These are phyloP conservation scores for Epistrophella euchroma DNA, from an alignment of 2,888 invertebrate genomes.

Conservation along the genomic window DNA sequence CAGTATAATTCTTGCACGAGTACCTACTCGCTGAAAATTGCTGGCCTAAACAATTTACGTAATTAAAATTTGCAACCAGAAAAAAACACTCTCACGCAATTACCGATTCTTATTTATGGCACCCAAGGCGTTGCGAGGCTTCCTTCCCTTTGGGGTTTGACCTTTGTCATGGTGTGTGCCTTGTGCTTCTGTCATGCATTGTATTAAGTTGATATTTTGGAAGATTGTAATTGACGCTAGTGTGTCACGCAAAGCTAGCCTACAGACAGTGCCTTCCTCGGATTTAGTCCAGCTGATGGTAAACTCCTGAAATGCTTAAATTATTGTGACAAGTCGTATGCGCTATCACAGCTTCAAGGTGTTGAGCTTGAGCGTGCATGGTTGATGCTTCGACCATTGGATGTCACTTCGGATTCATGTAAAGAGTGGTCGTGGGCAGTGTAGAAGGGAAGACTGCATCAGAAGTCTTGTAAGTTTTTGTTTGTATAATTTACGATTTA, in stretches of 20 bases:
- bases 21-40: slow-evolving; percentile 23
- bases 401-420: slow-evolving; percentile 65
- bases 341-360: slow-evolving; percentile 51
- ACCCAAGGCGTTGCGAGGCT: slow-evolving; percentile 49
- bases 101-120: slow-evolving; percentile 49
- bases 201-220: slow-evolving; percentile 38
- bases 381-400: slow-evolving; percentile 47
- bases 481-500: slow-evolving; percentile 55
- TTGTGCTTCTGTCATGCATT: slow-evolving; percentile 27
- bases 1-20: slow-evolving; percentile 8
- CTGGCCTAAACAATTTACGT: slow-evolving; percentile 41
- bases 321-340: slow-evolving; percentile 63
- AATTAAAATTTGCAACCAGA: slow-evolving; percentile 42
- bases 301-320: slow-evolving; percentile 46
- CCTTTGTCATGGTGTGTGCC: slow-evolving; percentile 50
- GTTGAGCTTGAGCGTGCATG: slow-evolving; percentile 29
- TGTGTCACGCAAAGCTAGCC: slow-evolving; percentile 56
- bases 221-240: slow-evolving; percentile 60
- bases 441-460: slow-evolving; percentile 33
- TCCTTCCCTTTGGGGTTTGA: slow-evolving; percentile 63
- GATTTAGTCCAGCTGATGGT: slow-evolving; percentile 49
- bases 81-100: slow-evolving; percentile 44
- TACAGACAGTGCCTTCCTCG: slow-evolving; percentile 10
- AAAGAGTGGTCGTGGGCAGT: slow-evolving; percentile 44
- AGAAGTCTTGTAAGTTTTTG: slow-evolving; percentile 28